A percentile compares a stretch with the other conserved stretches of the same genome.
These are phyloP conservation scores for Kryptolebias marmoratus DNA, from an alignment of 2,113 vertebrate genomes.

Conservation along the genomic window DNA sequence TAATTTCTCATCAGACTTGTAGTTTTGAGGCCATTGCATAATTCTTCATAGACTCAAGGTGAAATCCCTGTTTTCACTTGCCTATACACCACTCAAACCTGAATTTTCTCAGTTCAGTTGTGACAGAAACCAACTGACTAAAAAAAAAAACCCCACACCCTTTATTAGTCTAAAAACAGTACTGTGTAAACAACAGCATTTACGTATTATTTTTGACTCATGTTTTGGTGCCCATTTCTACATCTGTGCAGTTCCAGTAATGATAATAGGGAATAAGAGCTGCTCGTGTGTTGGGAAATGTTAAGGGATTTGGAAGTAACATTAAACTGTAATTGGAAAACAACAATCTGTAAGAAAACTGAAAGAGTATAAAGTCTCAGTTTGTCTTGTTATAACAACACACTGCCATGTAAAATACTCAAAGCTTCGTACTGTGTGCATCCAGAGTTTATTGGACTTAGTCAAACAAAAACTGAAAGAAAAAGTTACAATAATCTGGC, in stretches of 20 bases:
- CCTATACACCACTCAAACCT: background rate
- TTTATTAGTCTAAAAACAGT: conserved; percentile 13
- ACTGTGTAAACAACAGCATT: background rate
- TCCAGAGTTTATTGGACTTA: conserved; percentile 5
- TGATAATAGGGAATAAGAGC: background rate
- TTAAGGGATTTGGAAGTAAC: background rate
- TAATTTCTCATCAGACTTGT: background rate
- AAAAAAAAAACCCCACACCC: conserved; percentile 11
- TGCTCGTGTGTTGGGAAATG: conserved; percentile 11
- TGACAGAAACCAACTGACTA: conserved; percentile 29
- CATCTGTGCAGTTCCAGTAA: conserved; percentile 27
- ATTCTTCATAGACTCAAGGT: background rate
- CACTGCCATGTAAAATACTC: background rate
- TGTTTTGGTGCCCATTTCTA: conserved; percentile 15
- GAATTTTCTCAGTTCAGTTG: conserved; percentile 1
- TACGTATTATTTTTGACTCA: conserved; percentile 5
- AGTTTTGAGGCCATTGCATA: background rate
- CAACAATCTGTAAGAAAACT: background rate
- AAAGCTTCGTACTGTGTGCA: background rate
- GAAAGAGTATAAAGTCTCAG: conserved; percentile 1
- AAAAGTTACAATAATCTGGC: background rate
- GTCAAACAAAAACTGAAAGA: background rate
- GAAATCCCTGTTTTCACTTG: background rate
- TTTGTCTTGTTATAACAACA: conserved; percentile 8
- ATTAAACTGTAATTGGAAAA: background rate